Percentiles rank a stretch among this genome's conserved stretches.
Conservation (phyloP, 2,113 vertebrate genomes). For the Serinus canaria region DNA sequence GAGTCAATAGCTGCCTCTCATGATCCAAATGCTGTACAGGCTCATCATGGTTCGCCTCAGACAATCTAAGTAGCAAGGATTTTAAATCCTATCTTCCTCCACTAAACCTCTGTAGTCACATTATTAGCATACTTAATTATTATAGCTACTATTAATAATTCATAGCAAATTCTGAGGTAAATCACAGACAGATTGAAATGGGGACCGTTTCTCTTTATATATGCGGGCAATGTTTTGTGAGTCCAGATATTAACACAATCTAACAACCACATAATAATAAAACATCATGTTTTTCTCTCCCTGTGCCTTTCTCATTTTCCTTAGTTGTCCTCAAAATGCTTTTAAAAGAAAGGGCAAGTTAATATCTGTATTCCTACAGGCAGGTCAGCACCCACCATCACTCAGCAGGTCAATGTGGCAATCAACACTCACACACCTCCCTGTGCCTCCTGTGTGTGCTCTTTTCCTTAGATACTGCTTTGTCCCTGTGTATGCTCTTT, state of each 20-base stretch:
- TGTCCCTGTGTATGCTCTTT: accelerated
- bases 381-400: background rate
- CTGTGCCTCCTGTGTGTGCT: accelerated
- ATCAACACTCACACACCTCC: background rate
- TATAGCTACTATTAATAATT: background rate
- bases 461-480: background rate
- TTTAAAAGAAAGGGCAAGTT: background rate
- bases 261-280: accelerated
- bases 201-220: background rate
- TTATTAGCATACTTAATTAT: background rate
- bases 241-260: background rate
- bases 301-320: background rate
- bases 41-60: background rate
- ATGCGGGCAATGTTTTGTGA: background rate
- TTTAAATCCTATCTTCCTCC: background rate
- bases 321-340: background rate
- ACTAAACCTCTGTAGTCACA: background rate
- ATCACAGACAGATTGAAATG: background rate
- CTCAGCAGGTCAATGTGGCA: background rate
- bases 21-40: background rate
- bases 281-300: background rate
- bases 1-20: background rate
- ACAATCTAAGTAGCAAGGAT: background rate
- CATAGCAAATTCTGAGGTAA: background rate
- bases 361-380: background rate